phyloP scores from a whole-genome alignment of 2,888 invertebrate genomes.

The Spodoptera exigua region DNA sequence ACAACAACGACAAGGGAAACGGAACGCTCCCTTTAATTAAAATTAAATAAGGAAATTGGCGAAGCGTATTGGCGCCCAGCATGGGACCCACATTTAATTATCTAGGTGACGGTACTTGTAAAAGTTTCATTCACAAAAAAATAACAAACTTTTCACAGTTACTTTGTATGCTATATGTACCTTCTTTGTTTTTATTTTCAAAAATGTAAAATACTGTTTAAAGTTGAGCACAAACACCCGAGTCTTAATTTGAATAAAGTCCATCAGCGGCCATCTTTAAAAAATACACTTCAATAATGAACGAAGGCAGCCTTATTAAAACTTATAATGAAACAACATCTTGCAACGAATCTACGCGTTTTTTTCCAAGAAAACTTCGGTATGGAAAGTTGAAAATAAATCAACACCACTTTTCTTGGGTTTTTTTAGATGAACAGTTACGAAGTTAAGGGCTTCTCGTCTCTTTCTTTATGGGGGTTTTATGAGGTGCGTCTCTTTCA shows the following conservation, averaged over 20 bases:
- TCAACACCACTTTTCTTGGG: conserved; percentile 32
- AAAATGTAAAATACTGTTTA: conserved; percentile 14
- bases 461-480: neutral
- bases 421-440: conserved; percentile 7
- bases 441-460: conserved; percentile 3
- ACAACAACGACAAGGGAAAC: conserved; percentile 4
- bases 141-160: too few species aligned
- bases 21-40: conserved; percentile 24
- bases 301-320: conserved; percentile 65
- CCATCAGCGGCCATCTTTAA: conserved; percentile 14
- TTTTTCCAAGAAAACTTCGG: conserved; percentile 38
- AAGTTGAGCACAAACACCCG: conserved; percentile 22
- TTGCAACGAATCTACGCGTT: conserved; percentile 30
- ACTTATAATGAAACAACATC: conserved; percentile 69
- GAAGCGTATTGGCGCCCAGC: conserved; percentile 39
- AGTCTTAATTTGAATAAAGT: conserved; percentile 20
- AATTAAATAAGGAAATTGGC: conserved; percentile 22
- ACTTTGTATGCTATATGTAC: too few species aligned
- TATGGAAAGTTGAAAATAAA: conserved; percentile 45
- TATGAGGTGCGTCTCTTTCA: too few species aligned
- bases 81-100: conserved; percentile 14
- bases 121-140: neutral
- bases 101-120: neutral
- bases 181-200: conserved; percentile 1
- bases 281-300: conserved; percentile 40